Evolutionary conservation across 2,797 vertebrate species (phyloP), one percentile per base, ranked within the genome.

Genomic region (Moxostoma hubbsi): DNA sequence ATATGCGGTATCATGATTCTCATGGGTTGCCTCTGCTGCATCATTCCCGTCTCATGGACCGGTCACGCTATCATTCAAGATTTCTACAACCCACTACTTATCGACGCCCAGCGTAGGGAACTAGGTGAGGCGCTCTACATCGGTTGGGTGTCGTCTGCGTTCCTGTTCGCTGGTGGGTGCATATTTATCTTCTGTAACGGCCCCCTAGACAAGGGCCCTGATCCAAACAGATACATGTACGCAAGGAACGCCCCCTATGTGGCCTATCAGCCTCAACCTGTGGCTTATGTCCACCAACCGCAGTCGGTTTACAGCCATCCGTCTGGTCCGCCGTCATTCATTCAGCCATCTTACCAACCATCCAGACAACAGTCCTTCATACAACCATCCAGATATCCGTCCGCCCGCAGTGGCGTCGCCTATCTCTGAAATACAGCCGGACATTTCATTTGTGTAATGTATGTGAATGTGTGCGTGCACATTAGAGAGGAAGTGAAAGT

Each of bases 91-190:
- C 96, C 96, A 0, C 46, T 89, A 10, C 82, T 98, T 69, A 88
- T 95, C 0, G 79, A 78, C 0, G 93, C 94, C 0, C 95, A 95
- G 87, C 95, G 97, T 7, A 81, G 95, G 68, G 98, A 99, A 86
- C 92, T 99, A 0, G 98, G 98, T 0, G 96, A 95, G 0, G 96
- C 97, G 0, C 95, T 99, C 0, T 99, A 95, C 78, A 91, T 99
- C 1, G 98, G 97, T 64, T 99, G 98, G 97, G 91, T 93, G 10
- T 91, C 94, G 0, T 0, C 89, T 0, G 94, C 88, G 0, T 91
- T 96, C 64, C 91, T 98, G 15, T 88, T 97, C 0, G 75, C 83
- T 0, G 97, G 91, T 0, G 98, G 97, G 4, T 94, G 93, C 70
- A 88, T 97, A 45, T 91, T 96, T 9, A 81, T 91, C 50, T 96